Conservation (phyloP, 2,113 vertebrate species). For the Seriola aureovittata region DNA sequence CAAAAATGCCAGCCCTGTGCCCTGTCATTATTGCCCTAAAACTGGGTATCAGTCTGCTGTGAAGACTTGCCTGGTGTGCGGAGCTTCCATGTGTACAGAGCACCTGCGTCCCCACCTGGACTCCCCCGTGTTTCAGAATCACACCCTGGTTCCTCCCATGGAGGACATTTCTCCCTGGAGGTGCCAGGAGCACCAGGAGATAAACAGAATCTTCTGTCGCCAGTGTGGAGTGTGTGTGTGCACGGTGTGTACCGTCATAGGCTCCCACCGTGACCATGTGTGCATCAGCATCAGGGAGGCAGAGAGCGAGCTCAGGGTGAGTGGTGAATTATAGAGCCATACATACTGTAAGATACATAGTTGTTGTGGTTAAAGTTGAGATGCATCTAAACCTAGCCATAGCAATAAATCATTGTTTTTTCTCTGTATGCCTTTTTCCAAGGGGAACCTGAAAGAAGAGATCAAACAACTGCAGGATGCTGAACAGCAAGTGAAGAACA, state of each 20-base stretch:
- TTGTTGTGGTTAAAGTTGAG: background rate
- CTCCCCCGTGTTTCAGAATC: slow-evolving; percentile 82
- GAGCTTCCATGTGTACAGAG: slow-evolving; percentile 85
- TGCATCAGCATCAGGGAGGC: slow-evolving; percentile 85
- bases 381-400: background rate
- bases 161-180: slow-evolving; percentile 82
- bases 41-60: slow-evolving; percentile 71
- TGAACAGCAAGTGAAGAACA: slow-evolving; percentile 68
- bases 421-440: background rate
- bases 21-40: slow-evolving; percentile 84
- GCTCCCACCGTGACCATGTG: slow-evolving; percentile 80
- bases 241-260: slow-evolving; percentile 84
- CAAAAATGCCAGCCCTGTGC: slow-evolving; percentile 44
- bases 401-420: background rate
- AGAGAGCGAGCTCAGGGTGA: slow-evolving; percentile 83
- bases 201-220: slow-evolving; percentile 86
- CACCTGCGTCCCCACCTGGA: slow-evolving; percentile 86
- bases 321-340: slow-evolving; percentile 14
- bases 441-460: slow-evolving; percentile 80
- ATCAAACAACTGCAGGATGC: slow-evolving; percentile 79
- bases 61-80: slow-evolving; percentile 87
- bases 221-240: slow-evolving; percentile 85
- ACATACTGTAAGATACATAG: background rate
- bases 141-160: slow-evolving; percentile 82
- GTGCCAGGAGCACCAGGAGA: slow-evolving; percentile 87